Percentiles rank a stretch among this genome's conserved stretches.
These are phyloP conservation scores for Diachasma alloeum DNA, from an alignment of 1,140 invertebrate species.

Conservation along the genomic window DNA sequence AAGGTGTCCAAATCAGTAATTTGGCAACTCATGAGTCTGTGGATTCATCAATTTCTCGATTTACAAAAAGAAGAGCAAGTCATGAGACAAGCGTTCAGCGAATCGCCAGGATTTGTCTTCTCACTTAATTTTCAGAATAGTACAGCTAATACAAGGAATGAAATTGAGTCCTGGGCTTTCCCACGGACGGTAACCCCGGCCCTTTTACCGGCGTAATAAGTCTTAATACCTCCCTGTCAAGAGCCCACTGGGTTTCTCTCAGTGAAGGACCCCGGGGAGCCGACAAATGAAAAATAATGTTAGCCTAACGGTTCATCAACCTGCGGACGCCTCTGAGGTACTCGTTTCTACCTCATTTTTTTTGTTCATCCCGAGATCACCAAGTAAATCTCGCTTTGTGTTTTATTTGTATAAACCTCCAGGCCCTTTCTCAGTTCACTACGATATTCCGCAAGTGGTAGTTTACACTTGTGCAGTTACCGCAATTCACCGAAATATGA, in stretches of 20 bases:
- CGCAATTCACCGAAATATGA: background rate
- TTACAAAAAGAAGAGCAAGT: no score
- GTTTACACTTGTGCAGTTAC: background rate
- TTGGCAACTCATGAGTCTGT: no score
- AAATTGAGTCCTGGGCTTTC: background rate
- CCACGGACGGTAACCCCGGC: background rate
- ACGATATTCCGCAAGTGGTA: background rate
- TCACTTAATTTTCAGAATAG: background rate
- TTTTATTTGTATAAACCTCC: background rate
- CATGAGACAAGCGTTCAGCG: no score
- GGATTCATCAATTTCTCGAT: no score
- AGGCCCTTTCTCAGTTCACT: background rate
- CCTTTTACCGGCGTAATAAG: conserved; percentile 27
- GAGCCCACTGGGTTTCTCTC: background rate
- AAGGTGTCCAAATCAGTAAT: no score
- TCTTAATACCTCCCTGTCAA: conserved; percentile 29
- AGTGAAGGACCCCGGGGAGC: conserved; percentile 25
- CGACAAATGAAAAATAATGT: conserved; percentile 36
- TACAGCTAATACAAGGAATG: background rate
- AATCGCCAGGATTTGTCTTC: no score
- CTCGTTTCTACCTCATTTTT: background rate
- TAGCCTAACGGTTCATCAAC: conserved; percentile 31
- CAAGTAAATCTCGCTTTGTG: background rate
- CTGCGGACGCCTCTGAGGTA: background rate
- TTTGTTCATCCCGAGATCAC: background rate